Percentiles rank a stretch among this genome's conserved stretches.
Conservation (phyloP, 2,888 invertebrate genomes). For the Leptura quadrifasciata region DNA sequence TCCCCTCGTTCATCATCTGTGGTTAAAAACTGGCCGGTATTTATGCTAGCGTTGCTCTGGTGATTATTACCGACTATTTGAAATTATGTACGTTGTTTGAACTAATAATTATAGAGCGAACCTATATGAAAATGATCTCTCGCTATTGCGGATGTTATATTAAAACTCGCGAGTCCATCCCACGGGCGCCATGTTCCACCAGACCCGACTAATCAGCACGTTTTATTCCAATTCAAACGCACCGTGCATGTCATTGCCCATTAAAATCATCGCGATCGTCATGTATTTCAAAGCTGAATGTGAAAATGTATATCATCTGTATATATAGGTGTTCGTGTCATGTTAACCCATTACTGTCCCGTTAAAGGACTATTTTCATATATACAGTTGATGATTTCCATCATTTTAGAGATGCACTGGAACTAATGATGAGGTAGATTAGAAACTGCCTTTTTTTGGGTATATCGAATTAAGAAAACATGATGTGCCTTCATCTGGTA, state of each 20-base stretch:
- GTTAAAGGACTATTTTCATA: constrained; percentile 42
- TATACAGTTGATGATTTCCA: constrained; percentile 30
- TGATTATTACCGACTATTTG: constrained; percentile 42
- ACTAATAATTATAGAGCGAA: constrained; percentile 68
- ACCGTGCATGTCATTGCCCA: constrained; percentile 72
- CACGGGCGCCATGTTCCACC: constrained; percentile 67
- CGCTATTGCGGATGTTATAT: constrained; percentile 59
- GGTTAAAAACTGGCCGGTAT: constrained; percentile 53
- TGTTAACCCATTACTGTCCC: constrained; percentile 52
- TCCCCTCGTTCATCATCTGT: constrained; percentile 60
- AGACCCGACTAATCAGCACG: constrained; percentile 69
- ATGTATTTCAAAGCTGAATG: constrained; percentile 68
- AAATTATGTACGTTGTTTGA: constrained; percentile 66
- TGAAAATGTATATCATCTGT: constrained; percentile 67
- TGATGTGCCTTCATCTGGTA: no score
- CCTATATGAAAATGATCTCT: constrained; percentile 62
- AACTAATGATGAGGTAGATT: not conserved
- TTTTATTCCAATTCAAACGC: constrained; percentile 67
- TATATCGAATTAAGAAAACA: no score
- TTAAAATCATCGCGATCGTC: constrained; percentile 71
- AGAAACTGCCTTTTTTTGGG: no score
- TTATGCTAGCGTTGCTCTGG: constrained; percentile 36
- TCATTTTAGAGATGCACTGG: not conserved
- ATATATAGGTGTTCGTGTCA: constrained; percentile 63
- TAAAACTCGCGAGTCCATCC: constrained; percentile 64